phyloP scores from a whole-genome alignment of 2,797 vertebrate genomes.

The Pachyuromys duprasi region DNA sequence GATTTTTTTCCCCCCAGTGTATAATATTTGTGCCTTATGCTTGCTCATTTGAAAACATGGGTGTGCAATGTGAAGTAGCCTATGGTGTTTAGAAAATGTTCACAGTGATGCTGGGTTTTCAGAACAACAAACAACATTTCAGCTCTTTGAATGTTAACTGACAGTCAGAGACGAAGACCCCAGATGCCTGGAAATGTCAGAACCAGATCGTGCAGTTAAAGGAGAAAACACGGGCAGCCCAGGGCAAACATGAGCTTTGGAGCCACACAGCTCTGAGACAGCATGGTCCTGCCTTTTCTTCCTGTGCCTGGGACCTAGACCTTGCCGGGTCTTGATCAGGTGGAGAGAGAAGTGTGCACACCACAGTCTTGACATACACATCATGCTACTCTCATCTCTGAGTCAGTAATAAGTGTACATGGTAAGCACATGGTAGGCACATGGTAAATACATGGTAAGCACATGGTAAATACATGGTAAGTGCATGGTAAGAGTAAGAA shows the following conservation, averaged over 20 bases:
- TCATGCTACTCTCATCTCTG: neutral
- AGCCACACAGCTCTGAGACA: neutral
- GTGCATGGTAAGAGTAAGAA: too few species aligned
- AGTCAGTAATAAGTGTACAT: neutral
- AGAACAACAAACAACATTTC: neutral
- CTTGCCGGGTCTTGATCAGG: neutral
- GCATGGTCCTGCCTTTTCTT: neutral
- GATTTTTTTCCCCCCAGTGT: neutral
- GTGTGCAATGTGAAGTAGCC: neutral
- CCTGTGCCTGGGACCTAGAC: neutral
- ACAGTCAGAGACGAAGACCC: neutral
- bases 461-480: too few species aligned
- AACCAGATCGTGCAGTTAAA: neutral
- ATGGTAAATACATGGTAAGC: too few species aligned
- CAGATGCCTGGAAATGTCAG: constrained; percentile 35
- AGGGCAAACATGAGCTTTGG: constrained; percentile 43
- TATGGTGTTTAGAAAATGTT: constrained; percentile 16
- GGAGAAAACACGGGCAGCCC: neutral
- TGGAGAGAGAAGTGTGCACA: neutral
- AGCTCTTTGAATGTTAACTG: constrained; percentile 14
- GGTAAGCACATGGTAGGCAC: neutral
- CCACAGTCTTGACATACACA: neutral
- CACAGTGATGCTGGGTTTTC: constrained; percentile 13
- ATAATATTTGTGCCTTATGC: neutral
- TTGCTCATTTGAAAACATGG: neutral